phyloP scores from a whole-genome alignment of 2,113 vertebrate species.

The Crotalus horridus region DNA sequence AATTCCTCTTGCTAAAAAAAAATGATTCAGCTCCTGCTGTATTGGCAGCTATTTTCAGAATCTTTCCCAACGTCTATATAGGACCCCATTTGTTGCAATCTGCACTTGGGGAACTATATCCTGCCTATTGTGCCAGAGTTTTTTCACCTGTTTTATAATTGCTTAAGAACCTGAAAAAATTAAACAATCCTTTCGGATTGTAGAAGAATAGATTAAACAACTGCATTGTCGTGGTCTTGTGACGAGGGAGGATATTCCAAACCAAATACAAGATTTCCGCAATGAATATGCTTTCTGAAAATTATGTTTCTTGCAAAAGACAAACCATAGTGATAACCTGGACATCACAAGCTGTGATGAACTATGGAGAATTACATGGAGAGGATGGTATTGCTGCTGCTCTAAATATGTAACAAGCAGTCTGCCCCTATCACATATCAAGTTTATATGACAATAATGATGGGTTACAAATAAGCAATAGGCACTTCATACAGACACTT shows the following conservation, averaged over 20 bases:
- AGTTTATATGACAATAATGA: background rate
- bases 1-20: background rate
- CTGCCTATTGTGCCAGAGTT: background rate
- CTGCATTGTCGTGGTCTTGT: background rate
- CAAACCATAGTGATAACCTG: background rate
- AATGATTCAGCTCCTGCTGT: background rate
- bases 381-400: fast-evolving
- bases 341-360: background rate
- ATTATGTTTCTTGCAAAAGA: conserved; percentile 42
- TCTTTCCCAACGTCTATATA: background rate
- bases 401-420: background rate
- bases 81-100: background rate
- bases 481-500: background rate
- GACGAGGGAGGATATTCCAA: background rate
- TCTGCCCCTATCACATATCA: background rate
- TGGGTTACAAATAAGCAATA: background rate
- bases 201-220: too few species aligned
- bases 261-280: background rate
- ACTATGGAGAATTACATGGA: background rate
- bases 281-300: conserved; percentile 54
- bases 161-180: background rate
- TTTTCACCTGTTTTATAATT: background rate
- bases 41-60: background rate
- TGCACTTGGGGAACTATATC: background rate
- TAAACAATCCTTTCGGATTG: background rate